Conservation (phyloP, 2,888 invertebrate genomes). For the Unio pictorum region DNA sequence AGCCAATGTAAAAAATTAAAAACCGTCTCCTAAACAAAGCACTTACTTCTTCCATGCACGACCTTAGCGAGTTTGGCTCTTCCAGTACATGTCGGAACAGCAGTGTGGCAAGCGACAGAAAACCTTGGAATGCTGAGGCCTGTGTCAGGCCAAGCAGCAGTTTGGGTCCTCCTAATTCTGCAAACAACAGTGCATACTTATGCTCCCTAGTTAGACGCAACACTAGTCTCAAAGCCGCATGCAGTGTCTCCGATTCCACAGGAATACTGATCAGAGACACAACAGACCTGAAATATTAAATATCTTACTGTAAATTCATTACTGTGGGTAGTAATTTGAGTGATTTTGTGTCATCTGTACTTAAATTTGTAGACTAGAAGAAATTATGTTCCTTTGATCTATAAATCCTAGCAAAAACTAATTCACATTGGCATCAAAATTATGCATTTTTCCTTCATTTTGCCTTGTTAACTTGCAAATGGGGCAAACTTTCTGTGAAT, state of each 20-base stretch:
- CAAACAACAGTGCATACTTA: constrained; percentile 82
- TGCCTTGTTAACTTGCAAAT: no score
- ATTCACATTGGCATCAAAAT: no score
- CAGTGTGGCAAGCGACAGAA: constrained; percentile 82
- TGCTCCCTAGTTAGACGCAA: constrained; percentile 83
- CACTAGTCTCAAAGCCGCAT: constrained; percentile 83
- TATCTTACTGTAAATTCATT: neutral
- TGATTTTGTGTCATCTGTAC: no score
- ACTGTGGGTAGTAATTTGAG: no score
- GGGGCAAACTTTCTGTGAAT: no score
- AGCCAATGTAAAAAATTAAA: neutral
- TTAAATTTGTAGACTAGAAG: no score
- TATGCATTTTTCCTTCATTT: no score
- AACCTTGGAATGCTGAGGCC: constrained; percentile 82
- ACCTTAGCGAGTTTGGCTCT: constrained; percentile 80
- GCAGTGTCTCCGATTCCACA: constrained; percentile 83
- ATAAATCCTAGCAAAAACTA: no score
- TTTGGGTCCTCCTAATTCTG: constrained; percentile 82
- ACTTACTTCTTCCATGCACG: constrained; percentile 83
- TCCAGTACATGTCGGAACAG: constrained; percentile 86
- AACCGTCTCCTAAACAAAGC: neutral
- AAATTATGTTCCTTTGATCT: no score
- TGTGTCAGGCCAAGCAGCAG: constrained; percentile 82
- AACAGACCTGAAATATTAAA: constrained; percentile 73
- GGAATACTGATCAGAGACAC: constrained; percentile 81